A percentile compares a stretch with the other conserved stretches of the same genome.
Conservation (phyloP, 2,113 vertebrate species). For the Balaeniceps rex region DNA sequence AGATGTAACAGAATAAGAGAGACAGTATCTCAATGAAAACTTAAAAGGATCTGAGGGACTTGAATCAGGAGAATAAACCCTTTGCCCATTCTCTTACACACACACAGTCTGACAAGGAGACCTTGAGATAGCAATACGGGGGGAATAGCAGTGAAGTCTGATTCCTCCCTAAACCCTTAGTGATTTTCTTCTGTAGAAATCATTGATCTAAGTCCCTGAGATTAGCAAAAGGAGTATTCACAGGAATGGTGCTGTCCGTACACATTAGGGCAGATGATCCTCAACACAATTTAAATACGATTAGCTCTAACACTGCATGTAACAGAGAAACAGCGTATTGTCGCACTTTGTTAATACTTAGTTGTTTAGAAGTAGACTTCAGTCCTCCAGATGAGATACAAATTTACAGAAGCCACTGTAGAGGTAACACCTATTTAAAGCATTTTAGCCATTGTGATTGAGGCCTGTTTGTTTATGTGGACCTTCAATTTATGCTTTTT, state of each 20-base stretch:
- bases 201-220: background rate
- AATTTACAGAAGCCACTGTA: background rate
- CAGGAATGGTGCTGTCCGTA: rapidly evolving
- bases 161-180: background rate
- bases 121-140: background rate
- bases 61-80: background rate
- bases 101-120: background rate
- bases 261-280: background rate
- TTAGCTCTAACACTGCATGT: background rate
- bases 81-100: background rate
- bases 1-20: background rate
- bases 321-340: background rate
- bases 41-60: background rate
- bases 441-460: background rate
- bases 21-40: background rate
- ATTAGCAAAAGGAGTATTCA: background rate
- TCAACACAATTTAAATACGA: background rate
- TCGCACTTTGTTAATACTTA: background rate
- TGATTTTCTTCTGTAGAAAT: background rate
- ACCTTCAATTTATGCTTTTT: background rate
- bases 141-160: background rate
- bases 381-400: background rate
- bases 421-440: background rate
- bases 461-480: background rate
- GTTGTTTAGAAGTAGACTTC: background rate